Evolutionary conservation across 2,797 vertebrate genomes (phyloP).

Genomic region (Columba guinea): DNA sequence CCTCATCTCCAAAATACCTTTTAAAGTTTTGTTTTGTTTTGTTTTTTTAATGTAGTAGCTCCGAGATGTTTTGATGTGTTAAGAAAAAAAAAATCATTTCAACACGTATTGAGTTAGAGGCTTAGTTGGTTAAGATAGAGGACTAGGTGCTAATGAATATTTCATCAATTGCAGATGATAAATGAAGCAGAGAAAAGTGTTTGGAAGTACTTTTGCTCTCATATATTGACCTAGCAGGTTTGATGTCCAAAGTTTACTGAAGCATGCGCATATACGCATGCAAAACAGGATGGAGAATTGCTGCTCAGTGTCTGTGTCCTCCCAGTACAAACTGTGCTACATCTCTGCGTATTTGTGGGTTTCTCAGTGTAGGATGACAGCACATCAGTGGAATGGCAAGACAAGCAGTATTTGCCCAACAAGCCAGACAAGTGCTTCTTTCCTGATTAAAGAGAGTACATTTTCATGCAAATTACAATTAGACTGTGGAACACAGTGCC

Average conservation of each 20-base stretch:
- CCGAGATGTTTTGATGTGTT: background rate
- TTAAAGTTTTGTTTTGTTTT: background rate
- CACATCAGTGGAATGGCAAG: constrained; percentile 22
- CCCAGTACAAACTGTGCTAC: background rate
- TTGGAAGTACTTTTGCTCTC: background rate
- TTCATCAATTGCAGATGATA: constrained; percentile 11
- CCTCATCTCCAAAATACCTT: background rate
- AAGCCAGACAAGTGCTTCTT: constrained; percentile 25
- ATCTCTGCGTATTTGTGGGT: constrained; percentile 2
- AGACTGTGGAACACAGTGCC: background rate
- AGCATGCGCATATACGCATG: background rate
- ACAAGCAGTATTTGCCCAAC: constrained; percentile 20
- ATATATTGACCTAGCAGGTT: background rate
- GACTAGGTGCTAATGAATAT: constrained; percentile 6
- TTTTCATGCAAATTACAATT: constrained; percentile 50
- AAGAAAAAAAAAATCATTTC: background rate
- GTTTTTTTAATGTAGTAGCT: background rate
- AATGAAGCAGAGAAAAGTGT: constrained; percentile 5
- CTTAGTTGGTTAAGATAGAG: background rate
- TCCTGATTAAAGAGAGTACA: constrained; percentile 19
- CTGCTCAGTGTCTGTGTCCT: background rate
- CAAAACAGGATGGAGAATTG: background rate
- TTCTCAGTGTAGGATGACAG: background rate
- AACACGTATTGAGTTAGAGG: background rate
- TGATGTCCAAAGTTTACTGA: background rate